Percentiles rank a stretch among this genome's conserved stretches.
These are phyloP conservation scores for Fragum whitleyi DNA, from an alignment of 2,888 invertebrate genomes.

Conservation along the genomic window DNA sequence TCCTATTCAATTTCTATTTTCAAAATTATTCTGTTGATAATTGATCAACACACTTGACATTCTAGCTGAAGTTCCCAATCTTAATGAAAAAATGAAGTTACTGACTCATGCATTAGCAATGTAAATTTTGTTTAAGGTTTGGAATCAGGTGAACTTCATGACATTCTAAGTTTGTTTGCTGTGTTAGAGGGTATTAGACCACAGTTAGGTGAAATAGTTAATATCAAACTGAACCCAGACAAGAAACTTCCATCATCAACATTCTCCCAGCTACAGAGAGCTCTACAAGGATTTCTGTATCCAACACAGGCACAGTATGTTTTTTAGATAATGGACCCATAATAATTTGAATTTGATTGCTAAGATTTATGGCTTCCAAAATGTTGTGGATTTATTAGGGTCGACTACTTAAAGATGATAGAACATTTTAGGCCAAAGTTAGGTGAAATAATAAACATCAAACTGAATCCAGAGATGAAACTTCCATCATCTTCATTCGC, in stretches of 20 bases:
- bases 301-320: constrained; percentile 39
- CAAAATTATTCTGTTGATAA: no score
- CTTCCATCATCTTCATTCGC: constrained; percentile 75
- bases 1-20: no score
- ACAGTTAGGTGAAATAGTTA: constrained; percentile 68
- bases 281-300: constrained; percentile 77
- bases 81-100: no score
- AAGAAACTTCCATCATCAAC: constrained; percentile 71
- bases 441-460: constrained; percentile 69
- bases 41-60: no score
- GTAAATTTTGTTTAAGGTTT: constrained; percentile 74
- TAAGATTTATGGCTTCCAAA: no score
- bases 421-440: constrained; percentile 61
- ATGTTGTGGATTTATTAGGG: no score
- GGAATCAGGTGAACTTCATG: constrained; percentile 76
- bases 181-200: constrained; percentile 63
- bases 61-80: no score
- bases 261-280: constrained; percentile 75
- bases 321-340: no score
- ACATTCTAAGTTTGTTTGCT: constrained; percentile 72
- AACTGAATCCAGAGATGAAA: no score
- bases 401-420: constrained; percentile 49
- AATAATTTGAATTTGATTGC: constrained; percentile 72
- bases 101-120: no score
- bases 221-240: constrained; percentile 66